Conservation (phyloP, 1,140 invertebrate species). For the Megathymus violae region DNA sequence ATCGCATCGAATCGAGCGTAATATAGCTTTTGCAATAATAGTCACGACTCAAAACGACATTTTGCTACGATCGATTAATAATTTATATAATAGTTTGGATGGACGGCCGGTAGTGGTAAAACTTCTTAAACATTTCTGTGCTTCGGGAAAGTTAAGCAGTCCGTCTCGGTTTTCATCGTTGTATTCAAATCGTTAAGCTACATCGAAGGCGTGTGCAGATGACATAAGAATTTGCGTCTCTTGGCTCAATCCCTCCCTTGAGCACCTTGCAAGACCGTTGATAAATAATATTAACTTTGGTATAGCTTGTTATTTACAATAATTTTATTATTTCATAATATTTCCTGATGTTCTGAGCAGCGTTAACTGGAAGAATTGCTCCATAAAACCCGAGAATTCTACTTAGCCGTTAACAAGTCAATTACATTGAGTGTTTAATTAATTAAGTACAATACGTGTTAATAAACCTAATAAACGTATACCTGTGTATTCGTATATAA, state of each 20-base stretch:
- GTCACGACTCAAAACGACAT: background rate
- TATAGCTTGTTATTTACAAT: background rate
- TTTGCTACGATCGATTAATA: background rate
- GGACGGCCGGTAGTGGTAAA: too few species aligned
- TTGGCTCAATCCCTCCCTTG: too few species aligned
- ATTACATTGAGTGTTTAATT: conserved; percentile 29
- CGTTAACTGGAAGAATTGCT: conserved; percentile 21
- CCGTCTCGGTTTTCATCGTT: too few species aligned
- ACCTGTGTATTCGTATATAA: conserved; percentile 14
- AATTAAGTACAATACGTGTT: conserved; percentile 32
- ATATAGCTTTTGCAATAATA: background rate
- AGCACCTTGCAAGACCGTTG: too few species aligned
- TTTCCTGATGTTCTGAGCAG: background rate
- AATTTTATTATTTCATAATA: background rate
- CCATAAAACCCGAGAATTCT: conserved; percentile 17
- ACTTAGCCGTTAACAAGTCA: conserved; percentile 28
- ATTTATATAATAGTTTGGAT: background rate
- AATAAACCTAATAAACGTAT: conserved; percentile 38
- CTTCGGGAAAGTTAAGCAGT: too few species aligned
- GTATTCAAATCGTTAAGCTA: too few species aligned
- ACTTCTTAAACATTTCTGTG: too few species aligned
- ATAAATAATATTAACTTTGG: too few species aligned
- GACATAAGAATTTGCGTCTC: too few species aligned
- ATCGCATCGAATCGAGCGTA: background rate
- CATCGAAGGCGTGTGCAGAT: too few species aligned